Evolutionary conservation across 2,113 vertebrate species (phyloP).

Genomic region (Piprites chloris): DNA sequence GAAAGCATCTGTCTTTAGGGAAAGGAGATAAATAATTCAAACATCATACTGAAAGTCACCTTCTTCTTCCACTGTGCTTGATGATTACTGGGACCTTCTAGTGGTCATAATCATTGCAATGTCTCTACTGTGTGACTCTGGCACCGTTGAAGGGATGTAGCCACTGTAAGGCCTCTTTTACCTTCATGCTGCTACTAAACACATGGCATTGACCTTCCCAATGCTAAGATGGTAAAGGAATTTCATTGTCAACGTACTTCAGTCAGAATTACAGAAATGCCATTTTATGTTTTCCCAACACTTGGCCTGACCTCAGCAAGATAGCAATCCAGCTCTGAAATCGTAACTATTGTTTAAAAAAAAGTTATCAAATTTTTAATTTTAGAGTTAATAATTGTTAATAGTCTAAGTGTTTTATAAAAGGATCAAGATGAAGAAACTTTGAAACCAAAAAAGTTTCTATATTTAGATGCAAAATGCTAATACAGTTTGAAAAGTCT

Average conservation of each 20-base stretch:
- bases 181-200: background rate
- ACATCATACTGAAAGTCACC: background rate
- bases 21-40: constrained; percentile 9
- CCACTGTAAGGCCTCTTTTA: background rate
- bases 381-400: background rate
- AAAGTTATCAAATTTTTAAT: background rate
- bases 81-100: background rate
- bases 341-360: background rate
- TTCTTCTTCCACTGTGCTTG: background rate
- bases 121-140: background rate
- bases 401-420: background rate
- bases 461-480: background rate
- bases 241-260: background rate
- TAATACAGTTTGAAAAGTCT: background rate
- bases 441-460: background rate
- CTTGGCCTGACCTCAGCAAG: background rate
- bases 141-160: background rate
- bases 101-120: background rate
- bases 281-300: background rate
- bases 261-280: background rate
- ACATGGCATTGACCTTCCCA: background rate
- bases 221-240: background rate
- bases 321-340: background rate
- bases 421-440: background rate
- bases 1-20: background rate